Evolutionary conservation across 2,888 invertebrate species (phyloP).

Genomic region (Meiosimyza platycephala): DNA sequence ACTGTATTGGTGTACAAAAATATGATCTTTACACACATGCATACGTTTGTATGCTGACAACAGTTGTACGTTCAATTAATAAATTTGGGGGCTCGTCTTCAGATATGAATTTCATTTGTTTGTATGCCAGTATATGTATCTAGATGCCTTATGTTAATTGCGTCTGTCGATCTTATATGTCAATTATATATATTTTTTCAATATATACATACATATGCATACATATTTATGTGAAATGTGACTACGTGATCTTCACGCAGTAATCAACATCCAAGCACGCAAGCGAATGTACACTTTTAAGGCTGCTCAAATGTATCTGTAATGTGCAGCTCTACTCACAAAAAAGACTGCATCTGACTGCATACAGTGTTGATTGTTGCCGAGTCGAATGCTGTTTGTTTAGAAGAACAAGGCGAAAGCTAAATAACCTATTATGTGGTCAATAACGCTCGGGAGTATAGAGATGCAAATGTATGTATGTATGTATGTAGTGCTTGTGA

Average conservation of each 20-base stretch:
- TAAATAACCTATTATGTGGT: slow-evolving; percentile 5
- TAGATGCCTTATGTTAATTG: neutral
- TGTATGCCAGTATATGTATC: neutral
- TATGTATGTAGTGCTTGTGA: slow-evolving; percentile 11
- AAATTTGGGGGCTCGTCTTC: slow-evolving; percentile 40
- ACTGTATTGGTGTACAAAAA: too few relatives aligned
- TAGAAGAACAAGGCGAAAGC: neutral
- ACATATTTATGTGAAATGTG: neutral
- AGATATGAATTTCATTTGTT: neutral
- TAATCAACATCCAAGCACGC: neutral
- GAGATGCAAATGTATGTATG: neutral
- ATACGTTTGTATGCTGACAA: slow-evolving; percentile 5
- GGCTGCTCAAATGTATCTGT: neutral
- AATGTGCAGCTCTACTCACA: too few relatives aligned
- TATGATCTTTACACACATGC: neutral
- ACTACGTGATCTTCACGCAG: slow-evolving; percentile 7
- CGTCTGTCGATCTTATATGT: neutral
- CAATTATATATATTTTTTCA: neutral
- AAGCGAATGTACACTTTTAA: slow-evolving; percentile 29
- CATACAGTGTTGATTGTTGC: too few relatives aligned
- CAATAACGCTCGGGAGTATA: neutral
- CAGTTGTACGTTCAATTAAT: slow-evolving; percentile 12
- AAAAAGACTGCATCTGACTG: too few relatives aligned
- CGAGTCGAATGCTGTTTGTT: too few relatives aligned
- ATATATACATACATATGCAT: too few relatives aligned